A percentile compares a stretch with the other conserved stretches of the same genome.
Evolutionary conservation across 2,888 invertebrate species (phyloP).

Genomic region (Pomacea canaliculata): DNA sequence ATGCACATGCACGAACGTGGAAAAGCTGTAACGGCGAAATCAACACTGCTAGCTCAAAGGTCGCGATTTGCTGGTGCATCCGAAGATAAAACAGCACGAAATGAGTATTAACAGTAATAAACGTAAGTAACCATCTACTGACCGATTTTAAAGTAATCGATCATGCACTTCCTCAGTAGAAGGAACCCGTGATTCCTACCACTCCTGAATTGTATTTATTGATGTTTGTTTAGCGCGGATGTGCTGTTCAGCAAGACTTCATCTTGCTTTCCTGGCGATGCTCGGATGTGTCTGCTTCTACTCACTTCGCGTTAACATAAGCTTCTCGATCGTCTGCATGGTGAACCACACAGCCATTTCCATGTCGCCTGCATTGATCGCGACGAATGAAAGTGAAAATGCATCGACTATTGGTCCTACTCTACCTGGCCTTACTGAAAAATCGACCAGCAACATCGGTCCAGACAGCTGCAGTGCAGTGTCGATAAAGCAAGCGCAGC

Average conservation of each 20-base stretch:
- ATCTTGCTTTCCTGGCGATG: constrained; percentile 30
- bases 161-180: no score
- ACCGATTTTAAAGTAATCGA: no score
- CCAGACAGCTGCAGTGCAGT: not conserved
- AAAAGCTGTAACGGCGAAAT: no score
- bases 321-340: constrained; percentile 38
- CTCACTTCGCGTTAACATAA: constrained; percentile 38
- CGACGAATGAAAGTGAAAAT: not conserved
- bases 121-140: no score
- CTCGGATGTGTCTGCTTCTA: constrained; percentile 32
- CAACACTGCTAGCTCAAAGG: no score
- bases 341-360: constrained; percentile 27
- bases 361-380: not conserved
- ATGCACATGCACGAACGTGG: no score
- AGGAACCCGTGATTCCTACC: no score
- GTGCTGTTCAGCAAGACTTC: constrained; percentile 33
- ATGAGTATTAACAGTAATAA: no score
- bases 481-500: not conserved
- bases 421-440: not conserved
- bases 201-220: no score
- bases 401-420: not conserved
- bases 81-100: no score
- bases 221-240: constrained; percentile 26
- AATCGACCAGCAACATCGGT: not conserved
- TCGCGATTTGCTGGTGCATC: no score